These are phyloP conservation scores for Phyto melanocephala DNA, from an alignment of 2,888 invertebrate genomes.

Conservation along the genomic window DNA sequence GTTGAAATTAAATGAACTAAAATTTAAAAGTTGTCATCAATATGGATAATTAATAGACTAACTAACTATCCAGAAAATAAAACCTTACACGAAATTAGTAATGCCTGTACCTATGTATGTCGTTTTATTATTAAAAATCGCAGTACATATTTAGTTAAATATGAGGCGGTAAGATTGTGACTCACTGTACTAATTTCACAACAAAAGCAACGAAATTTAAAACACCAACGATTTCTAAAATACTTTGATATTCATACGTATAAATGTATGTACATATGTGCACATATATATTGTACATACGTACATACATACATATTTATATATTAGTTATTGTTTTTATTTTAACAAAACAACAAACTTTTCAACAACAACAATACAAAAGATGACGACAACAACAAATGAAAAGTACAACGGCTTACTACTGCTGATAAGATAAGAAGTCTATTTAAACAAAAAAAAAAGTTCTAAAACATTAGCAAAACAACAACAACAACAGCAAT, in stretches of 20 bases:
- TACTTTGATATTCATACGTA: too few species aligned
- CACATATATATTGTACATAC: not conserved
- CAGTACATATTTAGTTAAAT: not conserved
- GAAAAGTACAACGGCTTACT: constrained; percentile 63
- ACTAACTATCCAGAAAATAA: not conserved
- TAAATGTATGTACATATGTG: too few species aligned
- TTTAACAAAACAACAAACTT: constrained; percentile 16
- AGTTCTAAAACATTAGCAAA: constrained; percentile 40
- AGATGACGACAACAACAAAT: constrained; percentile 65
- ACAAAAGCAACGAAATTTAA: not conserved
- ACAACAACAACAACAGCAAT: not conserved
- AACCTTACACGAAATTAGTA: not conserved
- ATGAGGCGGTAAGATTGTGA: constrained; percentile 5
- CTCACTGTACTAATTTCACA: constrained; percentile 18
- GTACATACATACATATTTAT: not conserved
- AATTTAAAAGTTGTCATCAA: not conserved
- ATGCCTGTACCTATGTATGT: not conserved
- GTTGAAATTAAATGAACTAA: too few species aligned
- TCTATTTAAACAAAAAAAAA: constrained; percentile 39
- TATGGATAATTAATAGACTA: not conserved
- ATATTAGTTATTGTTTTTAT: not conserved
- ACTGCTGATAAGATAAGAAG: constrained; percentile 58
- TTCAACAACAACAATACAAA: constrained; percentile 66
- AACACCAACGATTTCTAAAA: not conserved
- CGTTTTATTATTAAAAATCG: not conserved